Evolutionary conservation across 2,888 invertebrate genomes (phyloP).

Genomic region (Pemphredon lugubris): DNA sequence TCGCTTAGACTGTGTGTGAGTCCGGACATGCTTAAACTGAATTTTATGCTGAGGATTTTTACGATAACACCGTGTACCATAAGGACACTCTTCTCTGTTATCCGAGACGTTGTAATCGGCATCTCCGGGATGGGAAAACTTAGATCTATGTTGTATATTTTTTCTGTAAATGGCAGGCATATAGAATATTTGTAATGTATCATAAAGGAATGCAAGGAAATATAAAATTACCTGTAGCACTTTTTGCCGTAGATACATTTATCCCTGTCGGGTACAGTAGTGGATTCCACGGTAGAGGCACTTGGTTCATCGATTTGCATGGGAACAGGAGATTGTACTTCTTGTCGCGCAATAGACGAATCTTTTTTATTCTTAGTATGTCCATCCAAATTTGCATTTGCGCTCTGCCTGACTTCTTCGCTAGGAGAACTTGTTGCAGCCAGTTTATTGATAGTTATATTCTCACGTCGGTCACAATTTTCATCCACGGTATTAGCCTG

Average conservation of each 20-base stretch:
- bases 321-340: background rate
- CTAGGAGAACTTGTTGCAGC: background rate
- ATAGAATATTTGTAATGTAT: conserved; percentile 4
- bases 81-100: conserved; percentile 83
- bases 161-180: conserved; percentile 83
- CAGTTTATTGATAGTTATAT: background rate
- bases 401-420: background rate
- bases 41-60: conserved; percentile 84
- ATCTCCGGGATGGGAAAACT: conserved; percentile 86
- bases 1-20: conserved; percentile 20
- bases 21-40: conserved; percentile 80
- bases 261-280: conserved; percentile 75
- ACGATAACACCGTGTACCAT: conserved; percentile 84
- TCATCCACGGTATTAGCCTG: background rate
- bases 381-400: background rate
- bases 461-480: background rate
- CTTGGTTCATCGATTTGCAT: background rate
- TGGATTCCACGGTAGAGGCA: background rate
- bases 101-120: conserved; percentile 82
- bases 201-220: background rate
- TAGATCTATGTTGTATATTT: conserved; percentile 83
- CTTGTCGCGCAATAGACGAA: background rate
- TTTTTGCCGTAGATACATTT: conserved; percentile 85
- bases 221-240: conserved; percentile 84
- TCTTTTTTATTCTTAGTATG: background rate